Evolutionary conservation across 2,797 vertebrate genomes (phyloP).

Genomic region (Staurois parvus): DNA sequence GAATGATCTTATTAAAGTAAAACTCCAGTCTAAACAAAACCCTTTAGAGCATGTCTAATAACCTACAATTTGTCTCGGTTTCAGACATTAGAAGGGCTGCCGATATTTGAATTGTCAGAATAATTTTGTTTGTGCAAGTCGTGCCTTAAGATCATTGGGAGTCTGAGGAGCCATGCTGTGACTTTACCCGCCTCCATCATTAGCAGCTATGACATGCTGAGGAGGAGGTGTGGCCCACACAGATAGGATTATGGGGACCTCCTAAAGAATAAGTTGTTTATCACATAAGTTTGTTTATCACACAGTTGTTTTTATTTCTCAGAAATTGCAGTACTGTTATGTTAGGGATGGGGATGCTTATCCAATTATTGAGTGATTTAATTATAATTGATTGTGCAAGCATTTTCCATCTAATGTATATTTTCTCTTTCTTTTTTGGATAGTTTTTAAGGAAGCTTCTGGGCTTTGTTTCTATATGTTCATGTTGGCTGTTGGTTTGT

Average conservation of each 20-base stretch:
- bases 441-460: neutral
- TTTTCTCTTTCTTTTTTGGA: neutral
- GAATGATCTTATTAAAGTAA: neutral
- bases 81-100: neutral
- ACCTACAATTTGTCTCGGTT: constrained; percentile 2
- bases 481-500: neutral
- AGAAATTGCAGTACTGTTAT: neutral
- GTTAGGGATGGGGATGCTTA: no score
- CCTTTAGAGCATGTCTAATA: neutral
- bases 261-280: neutral
- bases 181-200: neutral
- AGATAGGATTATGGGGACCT: neutral
- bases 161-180: neutral
- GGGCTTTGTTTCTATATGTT: neutral
- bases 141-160: neutral
- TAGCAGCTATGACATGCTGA: neutral
- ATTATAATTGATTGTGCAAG: neutral
- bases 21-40: neutral
- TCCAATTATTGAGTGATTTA: no score
- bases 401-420: neutral
- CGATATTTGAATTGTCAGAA: neutral
- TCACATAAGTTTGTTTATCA: neutral
- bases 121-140: neutral
- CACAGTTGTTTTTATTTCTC: no score
- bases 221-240: neutral